Evolutionary conservation across 2,888 invertebrate genomes (phyloP).

Genomic region (Furcula furcula): DNA sequence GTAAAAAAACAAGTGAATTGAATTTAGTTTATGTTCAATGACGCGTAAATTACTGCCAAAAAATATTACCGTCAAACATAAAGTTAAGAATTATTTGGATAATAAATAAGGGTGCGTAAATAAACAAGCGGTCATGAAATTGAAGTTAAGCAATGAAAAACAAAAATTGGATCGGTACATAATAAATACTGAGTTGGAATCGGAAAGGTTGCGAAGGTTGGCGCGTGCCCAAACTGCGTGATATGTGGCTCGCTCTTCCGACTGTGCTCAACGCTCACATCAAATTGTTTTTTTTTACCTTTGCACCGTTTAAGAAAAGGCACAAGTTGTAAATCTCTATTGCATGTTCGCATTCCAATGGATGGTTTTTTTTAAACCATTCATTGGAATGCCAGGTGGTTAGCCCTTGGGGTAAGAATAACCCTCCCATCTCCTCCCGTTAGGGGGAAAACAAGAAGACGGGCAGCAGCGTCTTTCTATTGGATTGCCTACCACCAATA

Average conservation of each 20-base stretch:
- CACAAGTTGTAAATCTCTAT: too few species aligned
- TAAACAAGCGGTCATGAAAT: conserved; percentile 29
- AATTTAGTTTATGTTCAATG: too few species aligned
- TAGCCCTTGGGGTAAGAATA: too few species aligned
- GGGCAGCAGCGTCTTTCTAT: too few species aligned
- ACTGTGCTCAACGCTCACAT: conserved; percentile 15
- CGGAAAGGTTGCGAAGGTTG: conserved; percentile 24
- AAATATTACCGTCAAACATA: not conserved
- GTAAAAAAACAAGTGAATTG: too few species aligned
- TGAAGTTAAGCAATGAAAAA: conserved; percentile 28
- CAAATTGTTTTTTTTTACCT: conserved; percentile 17
- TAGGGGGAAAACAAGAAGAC: too few species aligned
- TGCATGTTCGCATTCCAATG: too few species aligned
- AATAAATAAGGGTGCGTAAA: conserved; percentile 28
- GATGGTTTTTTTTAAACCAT: too few species aligned
- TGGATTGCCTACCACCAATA: too few species aligned
- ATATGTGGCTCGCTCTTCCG: conserved; percentile 28
- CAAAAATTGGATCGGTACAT: conserved; percentile 32
- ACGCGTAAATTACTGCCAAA: not conserved
- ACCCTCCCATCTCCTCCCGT: too few species aligned
- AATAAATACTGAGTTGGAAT: conserved; percentile 29
- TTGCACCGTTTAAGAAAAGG: not conserved
- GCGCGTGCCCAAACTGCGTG: conserved; percentile 31
- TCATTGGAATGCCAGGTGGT: too few species aligned
- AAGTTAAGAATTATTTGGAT: conserved; percentile 15